Evolutionary conservation across 1,140 invertebrate genomes (phyloP), one percentile per base, ranked within the genome.

Genomic region (Dryas iulia): DNA sequence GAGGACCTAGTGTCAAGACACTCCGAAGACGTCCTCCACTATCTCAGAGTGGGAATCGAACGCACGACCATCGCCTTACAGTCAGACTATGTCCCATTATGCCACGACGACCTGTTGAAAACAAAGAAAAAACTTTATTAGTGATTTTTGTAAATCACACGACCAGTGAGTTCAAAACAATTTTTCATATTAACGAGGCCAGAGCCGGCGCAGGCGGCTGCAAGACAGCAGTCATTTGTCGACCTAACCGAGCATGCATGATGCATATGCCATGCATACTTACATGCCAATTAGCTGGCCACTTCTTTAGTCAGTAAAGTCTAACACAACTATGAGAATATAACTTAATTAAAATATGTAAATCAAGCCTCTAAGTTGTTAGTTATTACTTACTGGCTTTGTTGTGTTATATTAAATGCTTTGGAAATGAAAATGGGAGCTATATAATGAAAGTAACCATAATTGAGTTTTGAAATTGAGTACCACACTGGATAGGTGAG

Each of bases 161-260:
- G 18, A 47, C 39, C 39, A 47, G 14, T 21, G 14, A 21, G 39
- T 47, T 61, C 23, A 39, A 39, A 21, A 14, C 24, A 47, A 61
- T 61, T 61, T 61, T 61, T 61, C 59, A 47, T 47, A 25, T 18
- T 61, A 61, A 61, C 59, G 35, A 61, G 59, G 35, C 26, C 24
- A 7, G 24, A 10, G 24, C 11, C n/a, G 59, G 26, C 33, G 57
- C 39, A 47, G 18, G 39, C 35, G 14, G 26, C 26, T 6, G 26
- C n/a, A 2, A 47, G 39, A 47, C 39, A 28, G 18, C 57, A 25
- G 33, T 33, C 35, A 61, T 61, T 61, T 61, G 59, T 61, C 59
- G 59, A 35, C 12, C 21, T 26, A 47, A 47, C 59, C 59, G 24
- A n/a, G 59, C 59, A 39, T 60, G 59, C 23, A 21, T 14, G 33